Percentiles rank a stretch among this genome's conserved stretches.
Evolutionary conservation across 1,140 invertebrate species (phyloP).

Genomic region (Drosophila aff.): DNA sequence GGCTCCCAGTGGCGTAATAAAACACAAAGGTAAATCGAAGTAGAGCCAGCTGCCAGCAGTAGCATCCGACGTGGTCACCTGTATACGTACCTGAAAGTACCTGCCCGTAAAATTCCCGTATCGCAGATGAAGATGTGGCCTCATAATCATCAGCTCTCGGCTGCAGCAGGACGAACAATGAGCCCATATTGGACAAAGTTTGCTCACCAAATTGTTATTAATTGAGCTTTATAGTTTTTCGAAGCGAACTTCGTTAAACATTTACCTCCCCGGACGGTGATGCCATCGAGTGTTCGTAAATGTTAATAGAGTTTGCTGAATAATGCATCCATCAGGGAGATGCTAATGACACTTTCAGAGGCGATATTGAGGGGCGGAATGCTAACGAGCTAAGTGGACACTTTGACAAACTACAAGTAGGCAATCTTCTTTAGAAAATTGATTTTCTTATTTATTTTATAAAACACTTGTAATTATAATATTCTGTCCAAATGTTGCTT

Average conservation of each 20-base stretch:
- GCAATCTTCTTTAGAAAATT: not conserved
- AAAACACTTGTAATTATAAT: not conserved
- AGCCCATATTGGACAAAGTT: constrained; percentile 61
- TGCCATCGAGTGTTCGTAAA: constrained; percentile 44
- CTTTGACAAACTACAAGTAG: constrained; percentile 8
- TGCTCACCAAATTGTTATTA: constrained; percentile 78
- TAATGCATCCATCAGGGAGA: constrained; percentile 50
- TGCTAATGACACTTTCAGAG: constrained; percentile 44
- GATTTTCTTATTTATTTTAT: not conserved
- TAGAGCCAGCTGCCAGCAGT: constrained; percentile 48
- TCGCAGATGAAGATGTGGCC: constrained; percentile 27
- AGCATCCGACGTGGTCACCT: constrained; percentile 35
- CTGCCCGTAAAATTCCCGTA: constrained; percentile 57
- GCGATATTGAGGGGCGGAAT: constrained; percentile 6
- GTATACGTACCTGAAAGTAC: constrained; percentile 25
- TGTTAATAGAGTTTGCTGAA: constrained; percentile 57
- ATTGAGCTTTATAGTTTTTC: constrained; percentile 81
- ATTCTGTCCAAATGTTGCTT: too few relatives aligned
- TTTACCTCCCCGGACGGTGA: constrained; percentile 24
- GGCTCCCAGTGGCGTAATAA: constrained; percentile 81
- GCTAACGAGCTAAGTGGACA: constrained; percentile 47
- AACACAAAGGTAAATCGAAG: constrained; percentile 82
- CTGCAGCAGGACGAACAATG: constrained; percentile 41
- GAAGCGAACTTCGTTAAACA: constrained; percentile 67
- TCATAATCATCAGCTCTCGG: constrained; percentile 30